phyloP scores from a whole-genome alignment of 2,113 vertebrate genomes.

The Rafetus swinhoei region DNA sequence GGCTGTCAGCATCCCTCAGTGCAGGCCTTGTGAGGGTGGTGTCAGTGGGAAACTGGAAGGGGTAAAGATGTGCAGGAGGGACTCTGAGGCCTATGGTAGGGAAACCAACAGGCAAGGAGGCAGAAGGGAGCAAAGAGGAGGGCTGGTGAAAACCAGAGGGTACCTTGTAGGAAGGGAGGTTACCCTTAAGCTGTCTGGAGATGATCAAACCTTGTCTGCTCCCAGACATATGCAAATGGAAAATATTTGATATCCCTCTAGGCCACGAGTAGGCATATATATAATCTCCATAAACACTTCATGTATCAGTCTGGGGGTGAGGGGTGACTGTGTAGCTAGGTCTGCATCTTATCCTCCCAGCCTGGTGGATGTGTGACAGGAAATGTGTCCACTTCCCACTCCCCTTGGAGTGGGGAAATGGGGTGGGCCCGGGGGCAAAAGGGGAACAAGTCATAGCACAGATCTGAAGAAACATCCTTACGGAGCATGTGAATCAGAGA shows the following conservation, averaged over 20 bases:
- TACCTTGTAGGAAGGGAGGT: neutral
- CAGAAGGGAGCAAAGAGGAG: neutral
- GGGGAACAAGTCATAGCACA: neutral
- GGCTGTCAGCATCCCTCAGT: no score
- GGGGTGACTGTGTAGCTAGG: neutral
- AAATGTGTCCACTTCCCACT: neutral
- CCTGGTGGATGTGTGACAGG: accelerated
- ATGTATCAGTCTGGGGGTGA: neutral
- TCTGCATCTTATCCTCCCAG: neutral
- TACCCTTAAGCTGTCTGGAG: neutral
- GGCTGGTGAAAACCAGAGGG: neutral
- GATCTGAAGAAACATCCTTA: neutral
- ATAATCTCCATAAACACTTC: neutral
- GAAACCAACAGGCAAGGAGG: neutral
- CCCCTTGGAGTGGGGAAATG: neutral
- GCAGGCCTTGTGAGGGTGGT: neutral
- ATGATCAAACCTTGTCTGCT: neutral
- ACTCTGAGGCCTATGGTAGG: neutral
- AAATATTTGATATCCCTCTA: neutral
- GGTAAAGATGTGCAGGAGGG: neutral
- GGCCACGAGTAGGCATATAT: neutral
- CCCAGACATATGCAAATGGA: neutral
- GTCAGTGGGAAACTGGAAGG: neutral
- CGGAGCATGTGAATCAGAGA: neutral
- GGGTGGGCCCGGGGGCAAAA: neutral